A percentile compares a stretch with the other conserved stretches of the same genome.
These are phyloP conservation scores for Bryconaethiops microstoma DNA, from an alignment of 2,797 vertebrate genomes.

Conservation along the genomic window DNA sequence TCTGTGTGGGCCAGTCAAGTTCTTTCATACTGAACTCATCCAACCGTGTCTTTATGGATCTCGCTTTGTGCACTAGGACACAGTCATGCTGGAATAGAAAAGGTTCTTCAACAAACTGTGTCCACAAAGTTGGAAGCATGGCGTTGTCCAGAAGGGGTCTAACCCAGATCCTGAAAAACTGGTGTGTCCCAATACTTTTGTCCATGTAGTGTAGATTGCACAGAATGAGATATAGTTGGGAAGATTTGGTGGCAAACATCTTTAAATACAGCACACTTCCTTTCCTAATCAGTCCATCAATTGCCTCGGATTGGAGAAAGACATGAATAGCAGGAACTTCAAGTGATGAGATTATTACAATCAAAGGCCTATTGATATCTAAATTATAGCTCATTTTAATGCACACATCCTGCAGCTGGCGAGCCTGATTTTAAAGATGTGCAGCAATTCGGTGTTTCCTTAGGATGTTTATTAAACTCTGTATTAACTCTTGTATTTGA, in stretches of 20 bases:
- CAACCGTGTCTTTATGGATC: no score
- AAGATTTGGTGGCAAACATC: conserved; percentile 10
- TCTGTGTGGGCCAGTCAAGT: no score
- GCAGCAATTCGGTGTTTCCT: neutral
- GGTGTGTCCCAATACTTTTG: no score
- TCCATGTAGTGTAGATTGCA: neutral
- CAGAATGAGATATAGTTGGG: neutral
- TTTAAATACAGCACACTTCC: neutral
- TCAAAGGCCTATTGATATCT: conserved; percentile 12
- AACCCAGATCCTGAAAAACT: no score
- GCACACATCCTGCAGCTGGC: conserved; percentile 18
- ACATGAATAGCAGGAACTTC: neutral
- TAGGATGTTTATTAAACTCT: neutral
- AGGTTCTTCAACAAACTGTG: no score
- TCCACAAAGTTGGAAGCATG: no score
- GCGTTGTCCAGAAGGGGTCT: no score
- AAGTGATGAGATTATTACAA: conserved; percentile 10
- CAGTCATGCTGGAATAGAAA: no score
- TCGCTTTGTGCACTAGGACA: no score
- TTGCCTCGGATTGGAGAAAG: neutral
- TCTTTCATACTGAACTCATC: no score
- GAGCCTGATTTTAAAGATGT: neutral
- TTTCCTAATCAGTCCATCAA: neutral
- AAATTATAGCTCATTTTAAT: conserved; percentile 8
- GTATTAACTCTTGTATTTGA: neutral